Base-by-base conservation (phyloP, 2,797 vertebrate species). In the Phyllotis vaccarum region DNA sequence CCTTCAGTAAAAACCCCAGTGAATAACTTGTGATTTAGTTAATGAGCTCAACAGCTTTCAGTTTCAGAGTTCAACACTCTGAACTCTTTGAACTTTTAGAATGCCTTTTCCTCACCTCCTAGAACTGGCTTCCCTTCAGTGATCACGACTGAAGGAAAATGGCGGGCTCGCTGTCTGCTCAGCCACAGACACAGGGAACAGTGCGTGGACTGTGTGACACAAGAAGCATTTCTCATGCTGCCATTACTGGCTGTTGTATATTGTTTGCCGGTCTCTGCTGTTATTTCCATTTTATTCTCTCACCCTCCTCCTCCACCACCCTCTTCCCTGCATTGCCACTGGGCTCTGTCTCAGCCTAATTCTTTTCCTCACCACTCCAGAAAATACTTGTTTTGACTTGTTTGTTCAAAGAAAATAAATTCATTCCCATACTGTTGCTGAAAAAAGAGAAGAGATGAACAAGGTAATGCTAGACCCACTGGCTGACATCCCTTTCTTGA, bases 301-400 rank as follows among this genome's bases (percentile, higher is more conserved):
- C 54, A 81, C 76, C 43, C 91, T 76, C 24, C 34, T 62, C 49
- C 46, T 94, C 43, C 56, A 86, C n/a, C n/a, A 2, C 58, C 4
- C 22, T 2, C 24, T 14, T 5, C 13, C 49, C 9, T 24, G 14
- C 17, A 49, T 49, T 11, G 49, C n/a, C 37, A 81, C 49, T 68
- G 49, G 37, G 49, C n/a, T 37, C 31, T 29, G 9, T 16, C 12
- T 13, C 29, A 43, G 49, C 37, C 89, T 46, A 90, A 24, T 22
- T 78, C 79, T 89, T 91, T 75, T 43, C 40, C 54, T 31, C 5
- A 60, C 70, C 68, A 76, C n/a, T 82, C 80, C 87, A 89, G 80
- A 95, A 94, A 89, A 95, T 74, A 54, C 34, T 29, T 82, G 40
- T 88, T 95, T 91, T 88, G 56, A 91, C 94, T 94, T 3, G 64